Evolutionary conservation across 2,113 vertebrate species (phyloP).

Genomic region (Platichthys stellatus): DNA sequence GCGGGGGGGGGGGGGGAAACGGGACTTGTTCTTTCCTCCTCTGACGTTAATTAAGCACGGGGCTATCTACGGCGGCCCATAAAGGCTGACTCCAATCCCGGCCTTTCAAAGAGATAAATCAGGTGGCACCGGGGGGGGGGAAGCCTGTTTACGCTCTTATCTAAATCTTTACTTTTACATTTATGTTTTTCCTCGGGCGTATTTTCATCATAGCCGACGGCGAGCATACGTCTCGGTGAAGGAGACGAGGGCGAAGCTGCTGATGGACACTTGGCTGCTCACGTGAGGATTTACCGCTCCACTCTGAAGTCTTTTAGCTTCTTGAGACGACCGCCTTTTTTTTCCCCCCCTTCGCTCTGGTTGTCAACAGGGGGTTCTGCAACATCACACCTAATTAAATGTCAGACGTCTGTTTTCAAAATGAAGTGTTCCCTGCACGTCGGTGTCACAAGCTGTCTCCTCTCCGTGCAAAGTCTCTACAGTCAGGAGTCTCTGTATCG

Average conservation of each 20-base stretch:
- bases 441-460: too few relatives aligned
- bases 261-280: not conserved
- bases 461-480: too few relatives aligned
- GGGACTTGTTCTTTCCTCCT: slow-evolving; percentile 32
- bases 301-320: too few relatives aligned
- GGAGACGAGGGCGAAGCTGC: slow-evolving; percentile 4
- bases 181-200: not conserved
- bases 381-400: too few relatives aligned
- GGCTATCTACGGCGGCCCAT: slow-evolving; percentile 20
- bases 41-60: slow-evolving; percentile 51
- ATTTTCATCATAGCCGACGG: slow-evolving; percentile 1
- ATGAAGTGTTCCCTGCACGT: too few relatives aligned
- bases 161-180: slow-evolving; percentile 27
- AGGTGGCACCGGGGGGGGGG: not conserved
- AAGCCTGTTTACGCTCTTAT: slow-evolving; percentile 41
- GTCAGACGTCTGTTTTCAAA: too few relatives aligned
- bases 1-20: slow-evolving; percentile 32
- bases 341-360: too few relatives aligned
- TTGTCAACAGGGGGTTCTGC: too few relatives aligned
- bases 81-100: slow-evolving; percentile 1
- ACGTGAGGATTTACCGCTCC: not conserved
- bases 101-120: slow-evolving; percentile 37
- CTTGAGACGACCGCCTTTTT: too few relatives aligned
- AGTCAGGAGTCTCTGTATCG: too few relatives aligned
- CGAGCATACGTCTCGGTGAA: not conserved